Evolutionary conservation across 2,113 vertebrate genomes (phyloP).

Genomic region (Antigone vipio): DNA sequence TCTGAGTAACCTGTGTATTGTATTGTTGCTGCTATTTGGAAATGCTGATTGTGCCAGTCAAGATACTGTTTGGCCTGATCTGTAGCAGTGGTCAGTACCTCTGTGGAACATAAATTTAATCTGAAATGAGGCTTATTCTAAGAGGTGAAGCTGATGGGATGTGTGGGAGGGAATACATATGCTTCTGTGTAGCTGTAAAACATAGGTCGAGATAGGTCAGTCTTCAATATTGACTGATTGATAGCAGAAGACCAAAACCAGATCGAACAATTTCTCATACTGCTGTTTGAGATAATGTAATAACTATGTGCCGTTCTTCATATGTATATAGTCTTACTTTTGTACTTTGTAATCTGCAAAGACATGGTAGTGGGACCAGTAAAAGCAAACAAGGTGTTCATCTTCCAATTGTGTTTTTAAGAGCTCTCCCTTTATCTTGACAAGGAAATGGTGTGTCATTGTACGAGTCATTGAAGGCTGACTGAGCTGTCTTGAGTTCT

Average conservation of each 20-base stretch:
- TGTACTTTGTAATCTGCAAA: background rate
- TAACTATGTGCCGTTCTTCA: background rate
- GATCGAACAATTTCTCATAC: background rate
- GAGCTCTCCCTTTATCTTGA: background rate
- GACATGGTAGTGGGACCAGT: background rate
- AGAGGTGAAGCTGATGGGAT: background rate
- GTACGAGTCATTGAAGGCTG: background rate
- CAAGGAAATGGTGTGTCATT: background rate
- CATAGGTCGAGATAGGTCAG: background rate
- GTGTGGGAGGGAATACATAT: background rate
- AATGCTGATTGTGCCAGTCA: background rate
- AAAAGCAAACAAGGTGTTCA: background rate
- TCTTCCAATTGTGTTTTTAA: background rate
- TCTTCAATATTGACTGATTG: background rate
- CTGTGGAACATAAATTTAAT: background rate
- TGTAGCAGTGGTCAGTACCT: background rate
- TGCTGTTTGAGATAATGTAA: background rate
- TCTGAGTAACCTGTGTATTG: background rate
- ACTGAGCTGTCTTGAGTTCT: background rate
- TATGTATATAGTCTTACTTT: background rate
- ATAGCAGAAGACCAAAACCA: background rate
- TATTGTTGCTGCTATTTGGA: background rate
- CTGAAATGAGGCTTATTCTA: background rate
- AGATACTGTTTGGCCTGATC: background rate
- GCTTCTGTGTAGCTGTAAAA: constrained; percentile 21